Conservation (phyloP, 53 echinoderm and acorn worm genomes). For the Temnopleurus reevesii region DNA sequence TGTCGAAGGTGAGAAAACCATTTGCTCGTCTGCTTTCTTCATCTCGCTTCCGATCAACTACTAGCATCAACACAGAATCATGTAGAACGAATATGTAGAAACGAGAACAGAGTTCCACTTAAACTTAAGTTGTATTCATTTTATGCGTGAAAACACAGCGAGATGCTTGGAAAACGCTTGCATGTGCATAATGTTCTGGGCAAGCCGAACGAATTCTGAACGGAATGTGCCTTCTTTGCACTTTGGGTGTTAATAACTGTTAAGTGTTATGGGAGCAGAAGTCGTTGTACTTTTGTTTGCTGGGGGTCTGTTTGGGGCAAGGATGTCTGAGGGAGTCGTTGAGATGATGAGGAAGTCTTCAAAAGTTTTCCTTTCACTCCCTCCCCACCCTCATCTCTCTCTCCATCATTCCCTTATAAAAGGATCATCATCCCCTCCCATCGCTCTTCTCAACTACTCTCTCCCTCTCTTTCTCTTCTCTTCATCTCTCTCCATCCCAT, state of each 20-base stretch:
- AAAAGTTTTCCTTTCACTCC: background rate
- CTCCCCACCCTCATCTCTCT: background rate
- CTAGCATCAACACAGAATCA: no score
- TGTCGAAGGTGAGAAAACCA: no score
- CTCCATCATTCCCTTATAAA: background rate
- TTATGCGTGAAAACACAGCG: no score
- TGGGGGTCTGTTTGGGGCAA: background rate
- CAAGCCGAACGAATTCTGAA: background rate
- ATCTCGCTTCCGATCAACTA: no score
- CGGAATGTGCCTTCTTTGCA: background rate
- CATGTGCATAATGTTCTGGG: no score
- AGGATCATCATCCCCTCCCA: background rate
- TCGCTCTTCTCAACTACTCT: background rate
- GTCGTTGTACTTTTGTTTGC: conserved; percentile 36
- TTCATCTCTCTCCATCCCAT: background rate
- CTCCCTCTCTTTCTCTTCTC: background rate
- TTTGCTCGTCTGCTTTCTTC: no score
- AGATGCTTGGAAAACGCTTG: no score
- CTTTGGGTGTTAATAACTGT: conserved; percentile 12
- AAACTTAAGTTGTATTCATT: no score
- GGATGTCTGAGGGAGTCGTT: background rate
- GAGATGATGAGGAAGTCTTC: conserved; percentile 10
- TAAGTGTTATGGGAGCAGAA: background rate
- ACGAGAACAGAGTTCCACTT: background rate
- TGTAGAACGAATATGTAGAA: no score